These are phyloP conservation scores for Eubucco bourcierii DNA, from an alignment of 2,113 vertebrate genomes.

Conservation along the genomic window DNA sequence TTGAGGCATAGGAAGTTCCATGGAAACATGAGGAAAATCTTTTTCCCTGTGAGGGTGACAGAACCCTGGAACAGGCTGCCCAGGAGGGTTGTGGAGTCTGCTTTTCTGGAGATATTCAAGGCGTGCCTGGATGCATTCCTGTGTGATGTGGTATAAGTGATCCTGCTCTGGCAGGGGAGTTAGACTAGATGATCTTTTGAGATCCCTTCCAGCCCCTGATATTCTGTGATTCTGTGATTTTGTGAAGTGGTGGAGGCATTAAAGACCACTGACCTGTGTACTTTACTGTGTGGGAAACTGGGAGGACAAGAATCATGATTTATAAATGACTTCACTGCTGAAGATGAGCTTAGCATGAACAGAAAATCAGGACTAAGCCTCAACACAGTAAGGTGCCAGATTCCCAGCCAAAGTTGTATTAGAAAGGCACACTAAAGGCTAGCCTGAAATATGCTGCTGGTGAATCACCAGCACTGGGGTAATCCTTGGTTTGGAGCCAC, in stretches of 20 bases:
- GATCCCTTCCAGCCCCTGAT: too few species aligned
- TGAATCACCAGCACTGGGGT: neutral
- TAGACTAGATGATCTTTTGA: too few species aligned
- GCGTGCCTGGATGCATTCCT: too few species aligned
- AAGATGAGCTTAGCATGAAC: neutral
- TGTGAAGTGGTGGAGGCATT: neutral
- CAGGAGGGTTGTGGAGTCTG: too few species aligned
- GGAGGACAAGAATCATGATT: neutral
- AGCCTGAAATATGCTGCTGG: accelerated
- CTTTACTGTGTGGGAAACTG: accelerated
- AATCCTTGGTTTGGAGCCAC: accelerated
- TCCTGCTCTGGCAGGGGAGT: too few species aligned
- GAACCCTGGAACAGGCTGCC: too few species aligned
- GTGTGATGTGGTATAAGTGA: too few species aligned
- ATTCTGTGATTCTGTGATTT: too few species aligned
- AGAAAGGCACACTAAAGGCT: neutral
- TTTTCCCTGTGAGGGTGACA: too few species aligned
- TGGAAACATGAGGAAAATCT: too few species aligned
- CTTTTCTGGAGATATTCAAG: too few species aligned
- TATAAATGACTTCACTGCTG: neutral
- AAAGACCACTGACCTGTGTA: neutral
- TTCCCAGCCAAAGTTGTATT: neutral
- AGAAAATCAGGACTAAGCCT: neutral
- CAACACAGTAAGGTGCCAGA: neutral
- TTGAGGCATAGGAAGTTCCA: too few species aligned